Percentiles rank a stretch among this genome's conserved stretches.
These are phyloP conservation scores for Paraplagusia blochii DNA, from an alignment of 2,113 vertebrate species.

Conservation along the genomic window DNA sequence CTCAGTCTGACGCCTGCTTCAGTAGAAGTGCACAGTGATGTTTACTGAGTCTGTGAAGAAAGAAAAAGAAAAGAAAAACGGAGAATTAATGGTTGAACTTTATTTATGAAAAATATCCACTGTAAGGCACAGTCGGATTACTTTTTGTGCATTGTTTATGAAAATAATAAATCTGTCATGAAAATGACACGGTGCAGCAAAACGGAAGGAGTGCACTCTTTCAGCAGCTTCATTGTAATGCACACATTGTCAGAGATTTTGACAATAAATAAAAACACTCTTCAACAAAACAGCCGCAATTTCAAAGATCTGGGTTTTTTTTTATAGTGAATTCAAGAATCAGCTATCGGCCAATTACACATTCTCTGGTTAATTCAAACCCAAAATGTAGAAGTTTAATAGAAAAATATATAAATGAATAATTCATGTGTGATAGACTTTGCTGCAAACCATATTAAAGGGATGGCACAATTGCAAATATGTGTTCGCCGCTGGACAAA, in stretches of 20 bases:
- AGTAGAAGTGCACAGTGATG: conserved; percentile 21
- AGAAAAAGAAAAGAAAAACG: conserved; percentile 30
- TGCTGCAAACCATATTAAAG: conserved; percentile 12
- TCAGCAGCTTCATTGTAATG: too few species aligned
- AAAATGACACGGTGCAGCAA: too few species aligned
- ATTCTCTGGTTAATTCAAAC: too few species aligned
- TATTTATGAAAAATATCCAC: background rate
- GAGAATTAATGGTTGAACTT: conserved; percentile 2
- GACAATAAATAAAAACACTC: background rate
- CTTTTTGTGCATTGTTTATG: background rate
- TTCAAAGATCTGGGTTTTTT: background rate
- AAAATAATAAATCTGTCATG: background rate
- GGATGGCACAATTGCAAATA: background rate
- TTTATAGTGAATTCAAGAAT: background rate
- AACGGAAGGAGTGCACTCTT: too few species aligned
- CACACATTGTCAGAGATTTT: background rate
- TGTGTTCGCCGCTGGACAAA: conserved; percentile 8
- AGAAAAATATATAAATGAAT: background rate
- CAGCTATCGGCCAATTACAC: background rate
- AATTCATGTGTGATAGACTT: background rate
- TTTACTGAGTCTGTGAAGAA: conserved; percentile 39
- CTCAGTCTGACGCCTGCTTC: conserved; percentile 19
- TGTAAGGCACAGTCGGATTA: background rate
- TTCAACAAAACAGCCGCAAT: background rate
- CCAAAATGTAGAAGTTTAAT: too few species aligned